These are phyloP conservation scores for Achroia grisella DNA, from an alignment of 1,140 invertebrate species.

Conservation along the genomic window DNA sequence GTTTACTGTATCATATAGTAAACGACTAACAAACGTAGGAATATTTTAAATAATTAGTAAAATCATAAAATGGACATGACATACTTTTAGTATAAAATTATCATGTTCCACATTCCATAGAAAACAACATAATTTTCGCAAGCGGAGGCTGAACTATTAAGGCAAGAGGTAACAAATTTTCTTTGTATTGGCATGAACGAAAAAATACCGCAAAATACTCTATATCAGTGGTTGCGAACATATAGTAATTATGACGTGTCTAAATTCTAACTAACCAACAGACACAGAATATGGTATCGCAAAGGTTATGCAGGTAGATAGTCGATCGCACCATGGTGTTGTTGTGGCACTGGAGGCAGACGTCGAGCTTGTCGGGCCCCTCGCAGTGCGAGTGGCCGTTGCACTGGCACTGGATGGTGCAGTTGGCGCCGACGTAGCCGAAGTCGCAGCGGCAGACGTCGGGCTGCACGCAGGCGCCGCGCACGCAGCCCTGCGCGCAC, in stretches of 20 bases:
- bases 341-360: conserved; percentile 91
- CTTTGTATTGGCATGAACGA: not conserved
- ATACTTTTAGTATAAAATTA: too few species aligned
- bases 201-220: not conserved
- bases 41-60: too few species aligned
- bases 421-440: conserved; percentile 95
- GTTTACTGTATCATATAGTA: not conserved
- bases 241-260: too few species aligned
- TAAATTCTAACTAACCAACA: too few species aligned
- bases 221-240: too few species aligned
- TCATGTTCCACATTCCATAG: too few species aligned
- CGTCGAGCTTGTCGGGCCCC: conserved; percentile 86
- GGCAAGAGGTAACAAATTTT: not conserved
- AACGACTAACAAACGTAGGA: too few species aligned
- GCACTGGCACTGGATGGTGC: conserved; percentile 94
- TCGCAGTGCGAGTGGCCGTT: conserved; percentile 95
- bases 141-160: too few species aligned
- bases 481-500: conserved; percentile 91
- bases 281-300: too few species aligned
- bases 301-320: not conserved
- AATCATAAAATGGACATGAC: too few species aligned
- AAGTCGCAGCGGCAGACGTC: conserved; percentile 93
- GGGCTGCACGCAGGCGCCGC: conserved; percentile 89
- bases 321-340: conserved; percentile 92
- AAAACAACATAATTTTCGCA: too few species aligned